Percentiles rank a stretch among this genome's conserved stretches.
These are phyloP conservation scores for Aleiodes leptofemur DNA, from an alignment of 2,888 invertebrate genomes.

Conservation along the genomic window DNA sequence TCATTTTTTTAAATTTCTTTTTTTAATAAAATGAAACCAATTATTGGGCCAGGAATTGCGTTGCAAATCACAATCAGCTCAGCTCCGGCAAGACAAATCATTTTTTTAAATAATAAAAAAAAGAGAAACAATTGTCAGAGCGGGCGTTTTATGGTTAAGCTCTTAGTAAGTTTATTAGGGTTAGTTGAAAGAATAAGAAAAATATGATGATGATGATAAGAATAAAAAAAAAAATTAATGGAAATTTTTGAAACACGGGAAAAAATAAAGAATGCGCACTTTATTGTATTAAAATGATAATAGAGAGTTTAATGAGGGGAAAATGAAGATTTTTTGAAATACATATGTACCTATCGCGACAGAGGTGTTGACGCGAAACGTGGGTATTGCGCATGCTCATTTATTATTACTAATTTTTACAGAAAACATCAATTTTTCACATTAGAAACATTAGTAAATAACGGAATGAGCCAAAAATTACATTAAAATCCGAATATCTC, in stretches of 20 bases:
- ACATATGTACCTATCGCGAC: slow-evolving; percentile 33
- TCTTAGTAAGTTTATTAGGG: slow-evolving; percentile 70
- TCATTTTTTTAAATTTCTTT: not conserved
- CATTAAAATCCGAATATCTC: no score
- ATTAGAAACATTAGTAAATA: not conserved
- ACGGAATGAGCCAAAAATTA: not conserved
- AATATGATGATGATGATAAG: slow-evolving; percentile 47
- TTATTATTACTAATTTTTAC: slow-evolving; percentile 15
- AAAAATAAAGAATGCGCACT: slow-evolving; percentile 20
- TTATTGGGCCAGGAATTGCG: slow-evolving; percentile 75
- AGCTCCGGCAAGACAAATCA: slow-evolving; percentile 73
- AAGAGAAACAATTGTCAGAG: slow-evolving; percentile 71
- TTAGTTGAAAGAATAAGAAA: slow-evolving; percentile 59
- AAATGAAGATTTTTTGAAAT: slow-evolving; percentile 35
- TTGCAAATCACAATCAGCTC: slow-evolving; percentile 76
- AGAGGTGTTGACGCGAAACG: slow-evolving; percentile 24
- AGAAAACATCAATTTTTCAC: slow-evolving; percentile 7
- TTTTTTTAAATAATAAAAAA: slow-evolving; percentile 60
- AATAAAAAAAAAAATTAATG: slow-evolving; percentile 48
- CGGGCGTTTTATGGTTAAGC: slow-evolving; percentile 73
- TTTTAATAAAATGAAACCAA: slow-evolving; percentile 55
- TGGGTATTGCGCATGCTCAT: slow-evolving; percentile 28
- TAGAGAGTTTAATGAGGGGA: not conserved
- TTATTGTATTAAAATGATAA: slow-evolving; percentile 22
- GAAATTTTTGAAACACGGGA: slow-evolving; percentile 18